Conservation (phyloP, 2,888 invertebrate species). For the Diploptera punctata region DNA sequence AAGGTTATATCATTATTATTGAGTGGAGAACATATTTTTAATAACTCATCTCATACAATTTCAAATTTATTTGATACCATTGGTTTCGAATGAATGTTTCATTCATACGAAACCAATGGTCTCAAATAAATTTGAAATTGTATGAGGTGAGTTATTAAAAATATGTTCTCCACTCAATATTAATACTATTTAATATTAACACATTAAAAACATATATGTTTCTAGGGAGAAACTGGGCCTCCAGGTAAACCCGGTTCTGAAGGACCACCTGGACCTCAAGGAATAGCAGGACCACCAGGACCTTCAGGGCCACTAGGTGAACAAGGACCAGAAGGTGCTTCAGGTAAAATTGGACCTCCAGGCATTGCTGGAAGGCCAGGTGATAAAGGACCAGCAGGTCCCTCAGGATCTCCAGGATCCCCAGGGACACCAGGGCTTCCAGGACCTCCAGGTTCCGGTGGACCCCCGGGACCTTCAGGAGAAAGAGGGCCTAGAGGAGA, state of each 20-base stretch:
- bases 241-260: conserved; percentile 76
- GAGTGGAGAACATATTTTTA: no score
- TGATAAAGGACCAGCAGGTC: conserved; percentile 76
- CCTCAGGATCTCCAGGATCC: conserved; percentile 67
- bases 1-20: no score
- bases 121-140: no score
- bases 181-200: no score
- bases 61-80: no score
- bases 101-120: no score
- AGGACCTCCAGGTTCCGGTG: conserved; percentile 70
- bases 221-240: conserved; percentile 73
- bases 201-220: no score
- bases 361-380: conserved; percentile 77
- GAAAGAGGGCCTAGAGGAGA: conserved; percentile 77
- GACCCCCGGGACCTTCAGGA: conserved; percentile 72
- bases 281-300: conserved; percentile 71
- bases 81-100: no score
- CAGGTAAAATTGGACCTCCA: conserved; percentile 73
- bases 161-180: no score
- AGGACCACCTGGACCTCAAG: conserved; percentile 73
- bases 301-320: conserved; percentile 67
- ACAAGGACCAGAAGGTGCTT: conserved; percentile 64
- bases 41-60: no score
- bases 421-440: conserved; percentile 73
- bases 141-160: no score